phyloP scores from a whole-genome alignment of 1,140 invertebrate species.

The Tetramorium parvispinum region DNA sequence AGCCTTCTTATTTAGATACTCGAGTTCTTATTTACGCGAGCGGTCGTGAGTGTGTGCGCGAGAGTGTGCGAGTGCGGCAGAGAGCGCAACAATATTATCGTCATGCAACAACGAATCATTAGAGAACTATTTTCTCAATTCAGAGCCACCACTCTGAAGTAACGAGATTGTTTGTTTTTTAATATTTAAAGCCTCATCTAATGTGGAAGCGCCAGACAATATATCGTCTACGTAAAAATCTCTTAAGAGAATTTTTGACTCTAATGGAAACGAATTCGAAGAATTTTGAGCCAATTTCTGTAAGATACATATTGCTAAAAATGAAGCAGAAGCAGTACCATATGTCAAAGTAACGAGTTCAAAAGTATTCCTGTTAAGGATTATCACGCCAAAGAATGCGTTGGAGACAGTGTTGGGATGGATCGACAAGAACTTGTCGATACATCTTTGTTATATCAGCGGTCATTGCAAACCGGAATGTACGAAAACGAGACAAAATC shows the following conservation, averaged over 20 bases:
- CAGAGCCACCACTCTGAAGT: background rate
- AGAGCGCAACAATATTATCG: too few species aligned
- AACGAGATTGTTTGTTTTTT: background rate
- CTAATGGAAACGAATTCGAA: background rate
- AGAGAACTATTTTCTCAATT: background rate
- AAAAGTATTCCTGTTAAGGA: background rate
- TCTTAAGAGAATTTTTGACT: background rate
- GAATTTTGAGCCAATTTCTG: background rate
- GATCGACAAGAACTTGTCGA: background rate
- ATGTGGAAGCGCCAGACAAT: background rate
- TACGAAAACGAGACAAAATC: background rate
- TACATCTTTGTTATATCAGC: constrained; percentile 4
- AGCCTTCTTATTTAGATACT: too few species aligned
- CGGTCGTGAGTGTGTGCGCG: too few species aligned
- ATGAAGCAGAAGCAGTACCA: background rate
- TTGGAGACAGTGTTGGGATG: background rate
- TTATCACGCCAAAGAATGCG: background rate
- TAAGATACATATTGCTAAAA: background rate
- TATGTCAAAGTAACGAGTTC: background rate
- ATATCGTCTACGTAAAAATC: background rate
- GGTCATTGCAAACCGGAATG: background rate
- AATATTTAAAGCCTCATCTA: background rate
- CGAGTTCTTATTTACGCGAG: too few species aligned
- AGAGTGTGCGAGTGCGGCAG: too few species aligned
- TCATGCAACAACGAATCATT: background rate